Percentiles rank a stretch among this genome's conserved stretches.
These are phyloP conservation scores for Atractosteus spatula DNA, from an alignment of 2,113 vertebrate species.

Conservation along the genomic window DNA sequence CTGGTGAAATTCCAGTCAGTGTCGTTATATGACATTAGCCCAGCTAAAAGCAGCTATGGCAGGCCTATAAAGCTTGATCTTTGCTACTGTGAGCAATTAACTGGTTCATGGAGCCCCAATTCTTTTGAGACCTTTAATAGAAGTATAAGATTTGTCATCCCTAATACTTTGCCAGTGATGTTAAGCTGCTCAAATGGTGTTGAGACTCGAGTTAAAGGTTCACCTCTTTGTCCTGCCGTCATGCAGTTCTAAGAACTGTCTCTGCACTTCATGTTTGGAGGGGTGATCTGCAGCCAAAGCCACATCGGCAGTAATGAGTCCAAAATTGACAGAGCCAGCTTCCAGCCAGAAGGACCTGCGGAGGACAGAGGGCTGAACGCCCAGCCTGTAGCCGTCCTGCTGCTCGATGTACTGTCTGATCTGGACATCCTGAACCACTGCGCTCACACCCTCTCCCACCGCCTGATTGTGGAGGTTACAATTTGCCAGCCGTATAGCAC, in stretches of 20 bases:
- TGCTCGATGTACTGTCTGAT: conserved; percentile 88
- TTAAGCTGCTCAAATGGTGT: neutral
- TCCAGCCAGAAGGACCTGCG: conserved; percentile 91
- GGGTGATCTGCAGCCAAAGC: conserved; percentile 91
- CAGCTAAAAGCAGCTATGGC: too few species aligned
- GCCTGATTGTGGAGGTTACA: conserved; percentile 97
- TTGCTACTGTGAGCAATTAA: too few species aligned
- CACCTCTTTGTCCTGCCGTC: conserved; percentile 88
- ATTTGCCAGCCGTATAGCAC: conserved; percentile 81
- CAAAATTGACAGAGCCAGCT: conserved; percentile 87
- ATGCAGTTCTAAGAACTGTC: conserved; percentile 88
- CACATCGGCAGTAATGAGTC: conserved; percentile 90
- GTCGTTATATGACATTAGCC: too few species aligned
- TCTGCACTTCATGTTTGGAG: conserved; percentile 90
- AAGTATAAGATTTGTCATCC: too few species aligned
- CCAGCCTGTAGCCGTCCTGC: conserved; percentile 63
- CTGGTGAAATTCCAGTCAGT: too few species aligned
- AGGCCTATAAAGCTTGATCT: too few species aligned
- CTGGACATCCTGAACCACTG: conserved; percentile 87
- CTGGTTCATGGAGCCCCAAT: too few species aligned
- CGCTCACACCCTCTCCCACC: conserved; percentile 91
- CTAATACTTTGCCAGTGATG: too few species aligned
- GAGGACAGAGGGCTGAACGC: conserved; percentile 77
- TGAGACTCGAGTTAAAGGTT: neutral
- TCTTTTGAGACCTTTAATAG: too few species aligned